Evolutionary conservation across 2,888 invertebrate genomes (phyloP).

Genomic region (Spatulosminthurus flaviceps): DNA sequence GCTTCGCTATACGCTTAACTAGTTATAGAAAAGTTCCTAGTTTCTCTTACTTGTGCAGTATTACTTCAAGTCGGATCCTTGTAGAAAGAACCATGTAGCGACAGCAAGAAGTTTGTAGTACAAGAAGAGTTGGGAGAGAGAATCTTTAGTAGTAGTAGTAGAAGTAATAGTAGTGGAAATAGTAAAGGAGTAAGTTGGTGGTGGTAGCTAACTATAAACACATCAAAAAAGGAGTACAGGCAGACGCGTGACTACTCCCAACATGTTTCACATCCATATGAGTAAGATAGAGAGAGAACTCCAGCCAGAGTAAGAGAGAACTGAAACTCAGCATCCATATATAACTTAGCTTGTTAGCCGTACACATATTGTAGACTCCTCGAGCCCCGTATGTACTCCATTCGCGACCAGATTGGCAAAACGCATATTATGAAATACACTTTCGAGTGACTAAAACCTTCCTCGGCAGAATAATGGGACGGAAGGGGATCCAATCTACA

Average conservation of each 20-base stretch:
- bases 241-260: not conserved
- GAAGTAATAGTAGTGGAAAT: not conserved
- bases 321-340: too few species aligned
- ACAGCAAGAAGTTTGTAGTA: too few species aligned
- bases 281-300: not conserved
- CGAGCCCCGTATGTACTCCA: too few species aligned
- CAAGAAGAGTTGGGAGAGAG: not conserved
- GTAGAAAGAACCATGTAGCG: too few species aligned
- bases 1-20: too few species aligned
- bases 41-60: too few species aligned
- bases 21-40: too few species aligned
- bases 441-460: conserved; percentile 39
- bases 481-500: conserved; percentile 42
- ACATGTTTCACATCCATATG: not conserved
- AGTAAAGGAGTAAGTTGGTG: too few species aligned
- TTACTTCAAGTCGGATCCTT: too few species aligned
- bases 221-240: conserved; percentile 9
- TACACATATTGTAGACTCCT: not conserved
- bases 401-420: conserved; percentile 27
- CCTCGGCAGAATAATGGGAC: conserved; percentile 33
- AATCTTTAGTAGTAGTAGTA: not conserved
- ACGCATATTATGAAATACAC: conserved; percentile 29
- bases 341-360: too few species aligned
- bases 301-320: too few species aligned
- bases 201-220: conserved; percentile 9